phyloP scores from a whole-genome alignment of 2,888 invertebrate species.

The Habrosyne pyritoides region DNA sequence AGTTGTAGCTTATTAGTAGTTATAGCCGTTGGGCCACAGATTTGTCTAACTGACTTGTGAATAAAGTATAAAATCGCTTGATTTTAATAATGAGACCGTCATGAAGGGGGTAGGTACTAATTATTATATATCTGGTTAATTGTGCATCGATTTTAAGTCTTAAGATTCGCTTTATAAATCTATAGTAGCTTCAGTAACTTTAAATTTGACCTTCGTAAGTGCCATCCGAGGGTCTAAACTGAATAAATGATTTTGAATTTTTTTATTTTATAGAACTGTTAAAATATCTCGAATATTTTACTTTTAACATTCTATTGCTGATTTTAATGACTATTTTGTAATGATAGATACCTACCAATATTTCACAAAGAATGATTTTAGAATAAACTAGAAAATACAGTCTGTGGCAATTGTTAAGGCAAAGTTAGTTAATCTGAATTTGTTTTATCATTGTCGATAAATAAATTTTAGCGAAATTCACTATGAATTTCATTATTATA shows the following conservation, averaged over 20 bases:
- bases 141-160: no score
- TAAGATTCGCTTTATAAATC: no score
- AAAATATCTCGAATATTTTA: neutral
- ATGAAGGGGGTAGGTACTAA: neutral
- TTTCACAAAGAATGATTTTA: slow-evolving; percentile 6
- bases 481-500: neutral
- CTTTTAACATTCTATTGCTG: neutral
- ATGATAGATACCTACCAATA: neutral
- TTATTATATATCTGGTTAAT: no score
- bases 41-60: neutral
- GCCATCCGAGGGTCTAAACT: no score
- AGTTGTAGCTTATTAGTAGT: no score
- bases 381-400: slow-evolving; percentile 38
- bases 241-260: no score
- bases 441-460: slow-evolving; percentile 32
- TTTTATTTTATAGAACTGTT: neutral
- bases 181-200: no score
- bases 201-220: no score
- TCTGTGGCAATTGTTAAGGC: slow-evolving; percentile 22
- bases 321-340: neutral
- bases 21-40: neutral
- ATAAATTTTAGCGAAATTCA: slow-evolving; percentile 43
- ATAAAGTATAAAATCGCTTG: no score
- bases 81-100: no score
- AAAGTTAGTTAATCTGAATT: slow-evolving; percentile 42